phyloP scores from a whole-genome alignment of 2,113 vertebrate species.

The Tonatia bakeri region DNA sequence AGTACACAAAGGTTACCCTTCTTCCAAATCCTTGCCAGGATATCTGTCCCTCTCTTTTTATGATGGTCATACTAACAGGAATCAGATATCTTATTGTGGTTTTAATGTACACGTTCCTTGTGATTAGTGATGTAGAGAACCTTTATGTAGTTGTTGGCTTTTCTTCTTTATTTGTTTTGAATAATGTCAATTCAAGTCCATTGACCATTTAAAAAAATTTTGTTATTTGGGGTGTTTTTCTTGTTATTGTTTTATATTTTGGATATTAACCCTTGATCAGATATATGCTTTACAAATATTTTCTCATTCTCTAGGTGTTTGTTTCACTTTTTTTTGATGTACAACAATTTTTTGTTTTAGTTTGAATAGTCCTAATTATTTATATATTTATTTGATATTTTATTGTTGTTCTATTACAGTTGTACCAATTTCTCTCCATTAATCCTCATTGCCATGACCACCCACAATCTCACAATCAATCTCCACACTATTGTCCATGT shows the following conservation, averaged over 20 bases:
- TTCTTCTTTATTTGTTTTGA: neutral
- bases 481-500: too few relatives aligned
- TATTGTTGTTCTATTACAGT: too few relatives aligned
- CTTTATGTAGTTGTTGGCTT: neutral
- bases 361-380: neutral
- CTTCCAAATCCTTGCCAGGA: neutral
- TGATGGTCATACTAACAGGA: neutral
- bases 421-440: too few relatives aligned
- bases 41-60: neutral
- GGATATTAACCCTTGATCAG: neutral
- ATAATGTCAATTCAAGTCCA: neutral
- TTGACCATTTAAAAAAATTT: neutral
- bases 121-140: neutral
- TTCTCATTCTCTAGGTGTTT: neutral
- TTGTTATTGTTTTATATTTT: neutral
- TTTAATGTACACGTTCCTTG: neutral
- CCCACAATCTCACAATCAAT: too few relatives aligned
- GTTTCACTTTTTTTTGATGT: neutral
- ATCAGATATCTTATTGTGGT: neutral
- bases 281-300: neutral
- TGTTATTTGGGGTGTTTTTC: neutral
- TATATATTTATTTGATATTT: too few relatives aligned
- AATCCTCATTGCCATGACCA: too few relatives aligned
- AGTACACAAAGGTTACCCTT: neutral
- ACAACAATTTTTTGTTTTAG: neutral